These are phyloP conservation scores for Mormyrus iriodes DNA, from an alignment of 2,113 vertebrate genomes.

Conservation along the genomic window DNA sequence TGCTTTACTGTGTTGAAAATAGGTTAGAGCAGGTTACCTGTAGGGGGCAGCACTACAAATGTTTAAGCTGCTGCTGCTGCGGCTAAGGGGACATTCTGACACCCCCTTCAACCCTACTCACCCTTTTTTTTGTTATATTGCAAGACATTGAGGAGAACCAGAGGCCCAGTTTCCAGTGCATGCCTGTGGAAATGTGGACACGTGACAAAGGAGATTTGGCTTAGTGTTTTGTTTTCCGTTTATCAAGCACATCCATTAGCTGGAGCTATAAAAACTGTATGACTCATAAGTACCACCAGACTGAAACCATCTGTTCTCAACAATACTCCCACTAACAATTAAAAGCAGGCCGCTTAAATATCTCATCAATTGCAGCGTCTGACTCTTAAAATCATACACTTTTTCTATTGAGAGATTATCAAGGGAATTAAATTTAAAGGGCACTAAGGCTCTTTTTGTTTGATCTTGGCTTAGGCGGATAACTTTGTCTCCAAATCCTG, in stretches of 20 bases:
- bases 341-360: background rate
- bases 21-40: background rate
- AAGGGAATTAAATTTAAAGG: constrained; percentile 11
- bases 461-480: background rate
- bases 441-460: background rate
- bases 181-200: background rate
- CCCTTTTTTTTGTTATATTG: background rate
- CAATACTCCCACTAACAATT: background rate
- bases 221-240: background rate
- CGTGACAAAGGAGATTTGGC: background rate
- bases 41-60: background rate
- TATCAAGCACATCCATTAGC: background rate
- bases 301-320: background rate
- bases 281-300: background rate
- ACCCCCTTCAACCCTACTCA: background rate
- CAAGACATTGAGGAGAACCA: background rate
- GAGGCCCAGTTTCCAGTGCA: background rate
- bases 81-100: background rate
- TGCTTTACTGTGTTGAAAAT: background rate
- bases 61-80: background rate
- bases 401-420: background rate
- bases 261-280: background rate
- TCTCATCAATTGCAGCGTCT: background rate
- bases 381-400: background rate
- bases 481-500: constrained; percentile 16